phyloP scores from a whole-genome alignment of 1,140 invertebrate species.

The Drosophila sulfurigaster region DNA sequence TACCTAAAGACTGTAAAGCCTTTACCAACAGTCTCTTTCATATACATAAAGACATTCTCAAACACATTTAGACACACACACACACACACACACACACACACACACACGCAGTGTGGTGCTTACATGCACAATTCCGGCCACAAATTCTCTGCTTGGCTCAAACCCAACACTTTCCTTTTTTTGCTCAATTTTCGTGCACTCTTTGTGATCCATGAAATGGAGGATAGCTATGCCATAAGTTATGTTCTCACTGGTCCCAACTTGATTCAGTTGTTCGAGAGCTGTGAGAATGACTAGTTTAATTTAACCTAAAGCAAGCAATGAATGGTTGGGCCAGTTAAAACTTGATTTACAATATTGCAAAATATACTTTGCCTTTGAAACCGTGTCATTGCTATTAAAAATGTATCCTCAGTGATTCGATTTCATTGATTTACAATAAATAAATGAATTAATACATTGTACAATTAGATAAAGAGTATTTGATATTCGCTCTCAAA shows the following conservation, averaged over 20 bases:
- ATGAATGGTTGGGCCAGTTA: background rate
- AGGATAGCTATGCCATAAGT: constrained; percentile 11
- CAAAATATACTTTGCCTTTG: too few relatives aligned
- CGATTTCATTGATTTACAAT: too few relatives aligned
- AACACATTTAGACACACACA: background rate
- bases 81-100: constrained; percentile 6
- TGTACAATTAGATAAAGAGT: constrained; percentile 14
- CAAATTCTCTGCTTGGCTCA: constrained; percentile 57
- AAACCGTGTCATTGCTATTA: too few relatives aligned
- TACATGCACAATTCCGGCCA: constrained; percentile 65
- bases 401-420: too few relatives aligned
- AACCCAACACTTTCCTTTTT: constrained; percentile 53
- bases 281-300: background rate
- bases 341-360: too few relatives aligned
- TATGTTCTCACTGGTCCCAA: background rate
- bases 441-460: too few relatives aligned
- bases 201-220: constrained; percentile 1
- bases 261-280: background rate
- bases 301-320: background rate
- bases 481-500: constrained; percentile 20
- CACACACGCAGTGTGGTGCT: constrained; percentile 24
- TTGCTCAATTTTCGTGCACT: constrained; percentile 39
- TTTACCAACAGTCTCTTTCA: constrained; percentile 8
- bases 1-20: constrained; percentile 28
- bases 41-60: constrained; percentile 2